Percentiles rank a stretch among this genome's conserved stretches.
These are phyloP conservation scores for Poeciliopsis presidionis DNA, from an alignment of 2,797 vertebrate genomes.

Conservation along the genomic window DNA sequence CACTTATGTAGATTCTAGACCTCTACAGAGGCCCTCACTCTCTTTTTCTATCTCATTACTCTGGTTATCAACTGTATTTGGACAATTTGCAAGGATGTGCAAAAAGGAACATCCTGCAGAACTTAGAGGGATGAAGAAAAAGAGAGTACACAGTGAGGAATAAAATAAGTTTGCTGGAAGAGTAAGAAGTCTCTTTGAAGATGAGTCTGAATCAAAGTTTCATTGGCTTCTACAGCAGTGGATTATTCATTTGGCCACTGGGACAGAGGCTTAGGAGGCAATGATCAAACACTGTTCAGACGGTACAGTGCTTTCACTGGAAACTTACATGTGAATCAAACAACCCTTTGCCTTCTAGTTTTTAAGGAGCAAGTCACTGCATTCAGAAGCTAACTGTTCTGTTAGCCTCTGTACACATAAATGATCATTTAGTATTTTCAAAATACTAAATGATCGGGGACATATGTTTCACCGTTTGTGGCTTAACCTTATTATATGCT, in stretches of 20 bases:
- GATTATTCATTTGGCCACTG: constrained; percentile 62
- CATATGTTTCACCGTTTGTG: neutral
- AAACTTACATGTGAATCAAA: constrained; percentile 34
- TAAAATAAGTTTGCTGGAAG: neutral
- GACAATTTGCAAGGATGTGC: neutral
- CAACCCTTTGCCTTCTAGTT: constrained; percentile 2
- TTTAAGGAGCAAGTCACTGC: constrained; percentile 15
- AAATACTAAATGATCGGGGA: neutral
- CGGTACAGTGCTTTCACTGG: constrained; percentile 22
- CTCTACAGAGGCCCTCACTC: neutral
- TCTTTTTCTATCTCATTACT: neutral
- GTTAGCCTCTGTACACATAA: neutral
- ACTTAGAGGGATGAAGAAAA: neutral
- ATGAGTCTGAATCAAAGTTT: constrained; percentile 61
- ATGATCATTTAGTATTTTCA: neutral
- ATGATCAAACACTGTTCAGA: constrained; percentile 57
- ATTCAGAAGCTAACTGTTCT: constrained; percentile 9
- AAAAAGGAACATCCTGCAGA: neutral
- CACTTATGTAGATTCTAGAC: neutral
- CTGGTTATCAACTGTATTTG: neutral
- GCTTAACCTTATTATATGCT: neutral
- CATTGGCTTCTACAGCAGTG: constrained; percentile 60
- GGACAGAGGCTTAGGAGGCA: constrained; percentile 52
- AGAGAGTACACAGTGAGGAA: neutral
- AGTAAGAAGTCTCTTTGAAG: constrained; percentile 57